Conservation (phyloP, 2,888 invertebrate species). For the Pachliopta kotzebuea region DNA sequence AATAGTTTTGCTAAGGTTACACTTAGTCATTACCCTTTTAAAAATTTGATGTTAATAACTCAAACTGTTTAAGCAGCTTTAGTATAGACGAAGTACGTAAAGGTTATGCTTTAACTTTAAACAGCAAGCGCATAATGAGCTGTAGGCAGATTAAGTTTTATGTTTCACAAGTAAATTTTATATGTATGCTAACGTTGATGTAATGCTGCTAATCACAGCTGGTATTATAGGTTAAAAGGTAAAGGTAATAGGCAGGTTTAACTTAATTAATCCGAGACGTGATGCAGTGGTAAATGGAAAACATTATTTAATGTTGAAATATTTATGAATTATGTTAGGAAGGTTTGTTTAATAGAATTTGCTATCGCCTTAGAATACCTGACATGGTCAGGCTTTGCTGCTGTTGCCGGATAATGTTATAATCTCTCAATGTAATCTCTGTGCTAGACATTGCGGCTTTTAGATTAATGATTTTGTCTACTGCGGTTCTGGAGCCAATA, state of each 20-base stretch:
- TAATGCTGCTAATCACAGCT: no score
- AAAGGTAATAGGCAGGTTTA: no score
- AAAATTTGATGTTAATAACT: neutral
- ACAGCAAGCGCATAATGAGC: neutral
- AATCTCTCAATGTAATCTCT: neutral
- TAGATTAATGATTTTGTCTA: neutral
- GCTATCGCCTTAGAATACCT: no score
- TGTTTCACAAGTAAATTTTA: neutral
- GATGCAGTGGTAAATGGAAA: no score
- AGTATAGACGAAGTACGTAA: neutral
- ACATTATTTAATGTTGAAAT: no score
- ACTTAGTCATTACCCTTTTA: neutral
- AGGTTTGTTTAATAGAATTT: neutral
- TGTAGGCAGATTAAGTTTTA: neutral
- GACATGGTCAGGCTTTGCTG: neutral
- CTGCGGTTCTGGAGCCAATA: neutral
- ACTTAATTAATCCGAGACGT: no score
- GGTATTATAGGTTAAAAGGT: no score
- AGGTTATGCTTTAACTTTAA: neutral
- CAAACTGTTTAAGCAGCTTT: neutral
- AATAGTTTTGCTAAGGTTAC: no score
- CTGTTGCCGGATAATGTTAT: neutral
- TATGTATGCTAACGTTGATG: neutral
- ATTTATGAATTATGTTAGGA: neutral
- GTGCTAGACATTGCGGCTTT: neutral